phyloP scores from a whole-genome alignment of 2,888 invertebrate species.

The Ormyrus nitidulus region DNA sequence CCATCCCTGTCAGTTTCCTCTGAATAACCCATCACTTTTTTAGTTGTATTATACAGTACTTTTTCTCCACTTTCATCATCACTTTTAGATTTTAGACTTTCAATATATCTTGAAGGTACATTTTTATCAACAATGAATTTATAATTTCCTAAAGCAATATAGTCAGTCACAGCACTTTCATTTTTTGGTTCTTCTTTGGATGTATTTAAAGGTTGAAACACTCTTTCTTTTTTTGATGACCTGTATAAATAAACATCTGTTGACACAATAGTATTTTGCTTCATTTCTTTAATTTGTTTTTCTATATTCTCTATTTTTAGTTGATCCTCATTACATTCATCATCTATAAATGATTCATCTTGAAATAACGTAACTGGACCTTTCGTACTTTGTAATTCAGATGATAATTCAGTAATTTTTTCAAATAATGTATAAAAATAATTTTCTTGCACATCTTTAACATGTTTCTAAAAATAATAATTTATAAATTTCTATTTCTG shows the following conservation, averaged over 20 bases:
- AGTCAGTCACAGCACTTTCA: slow-evolving; percentile 59
- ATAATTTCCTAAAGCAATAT: slow-evolving; percentile 64
- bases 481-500: too few species aligned
- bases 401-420: slow-evolving; percentile 59
- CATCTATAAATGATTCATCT: slow-evolving; percentile 31
- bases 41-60: slow-evolving; percentile 12
- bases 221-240: slow-evolving; percentile 65
- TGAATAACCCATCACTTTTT: background rate
- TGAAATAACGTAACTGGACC: slow-evolving; percentile 40
- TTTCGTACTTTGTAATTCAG: slow-evolving; percentile 39
- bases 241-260: slow-evolving; percentile 68
- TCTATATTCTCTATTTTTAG: slow-evolving; percentile 7
- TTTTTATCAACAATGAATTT: slow-evolving; percentile 22
- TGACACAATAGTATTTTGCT: slow-evolving; percentile 55
- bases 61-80: slow-evolving; percentile 32
- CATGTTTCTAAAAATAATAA: slow-evolving; percentile 60
- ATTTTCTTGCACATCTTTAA: slow-evolving; percentile 55
- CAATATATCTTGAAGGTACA: slow-evolving; percentile 41
- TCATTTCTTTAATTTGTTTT: slow-evolving; percentile 24
- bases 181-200: slow-evolving; percentile 20
- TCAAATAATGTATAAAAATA: slow-evolving; percentile 63
- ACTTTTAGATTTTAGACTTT: slow-evolving; percentile 5
- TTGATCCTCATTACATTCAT: slow-evolving; percentile 18
- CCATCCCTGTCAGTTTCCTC: background rate
- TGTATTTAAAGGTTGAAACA: slow-evolving; percentile 65